Evolutionary conservation across 2,888 invertebrate genomes (phyloP), one percentile per base, ranked within the genome.

Genomic region (Eupithecia subfuscata): DNA sequence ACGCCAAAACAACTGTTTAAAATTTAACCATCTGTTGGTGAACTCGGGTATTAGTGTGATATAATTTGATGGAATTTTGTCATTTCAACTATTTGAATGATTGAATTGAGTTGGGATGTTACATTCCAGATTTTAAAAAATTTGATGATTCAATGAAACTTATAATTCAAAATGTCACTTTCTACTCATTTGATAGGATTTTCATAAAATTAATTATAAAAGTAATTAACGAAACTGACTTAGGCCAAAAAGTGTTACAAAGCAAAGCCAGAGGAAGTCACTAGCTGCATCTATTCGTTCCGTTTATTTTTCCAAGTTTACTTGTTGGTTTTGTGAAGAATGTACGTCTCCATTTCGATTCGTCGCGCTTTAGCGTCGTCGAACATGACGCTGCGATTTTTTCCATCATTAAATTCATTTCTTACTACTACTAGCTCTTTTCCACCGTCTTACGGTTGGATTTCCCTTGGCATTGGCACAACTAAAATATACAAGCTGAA

Each of bases 321-420:
- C 91, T 92, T 93, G 93, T 94, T 92, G 93, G 92, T 93, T 94
- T 93, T 92, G 88, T 93, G 87, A 88, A 89, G 90, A 90, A 91
- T 87, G 89, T 88, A 92, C 91, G 92, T 90, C 91, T 93, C 87
- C 89, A 90, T 92, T 85, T 90, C 89, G 85, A 89, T 94, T 92
- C 90, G 94, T 91, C 90, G 90, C 92, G 92, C 87, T 88, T 87
- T 84, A 85, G 88, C 89, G 88, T 90, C 72, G 64, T 71, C 84
- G 88, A 75, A 85, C 88, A 91, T 94, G 94, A 94, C 92, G 89
- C 75, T 86, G 92, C 91, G 86, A 90, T 92, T 93, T 93, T 88
- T 92, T 90, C 87, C 87, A 87, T 87, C 84, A 87, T 87, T 86
- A 88, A 84, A 85, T 83, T 60, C 25, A 52, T 16, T 30, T 25